phyloP scores from a whole-genome alignment of 2,888 invertebrate species.

The Lasioglossum malachurum region DNA sequence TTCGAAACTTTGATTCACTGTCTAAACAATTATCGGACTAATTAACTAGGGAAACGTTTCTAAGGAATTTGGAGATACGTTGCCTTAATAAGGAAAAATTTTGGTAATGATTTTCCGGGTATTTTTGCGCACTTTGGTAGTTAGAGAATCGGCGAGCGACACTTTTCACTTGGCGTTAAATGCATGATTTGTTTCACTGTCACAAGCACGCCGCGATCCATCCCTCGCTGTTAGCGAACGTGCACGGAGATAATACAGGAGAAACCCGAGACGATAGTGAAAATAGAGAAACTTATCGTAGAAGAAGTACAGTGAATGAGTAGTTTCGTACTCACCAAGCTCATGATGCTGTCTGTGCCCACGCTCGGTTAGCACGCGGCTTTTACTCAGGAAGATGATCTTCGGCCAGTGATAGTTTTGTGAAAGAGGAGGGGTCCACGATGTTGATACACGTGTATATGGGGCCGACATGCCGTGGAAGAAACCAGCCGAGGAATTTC shows the following conservation, averaged over 20 bases:
- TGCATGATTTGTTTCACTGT: slow-evolving; percentile 65
- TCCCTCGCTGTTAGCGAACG: slow-evolving; percentile 26
- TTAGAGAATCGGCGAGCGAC: slow-evolving; percentile 28
- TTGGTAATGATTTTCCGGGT: neutral
- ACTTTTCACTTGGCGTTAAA: slow-evolving; percentile 59
- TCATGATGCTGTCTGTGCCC: slow-evolving; percentile 84
- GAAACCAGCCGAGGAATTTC: slow-evolving; percentile 29
- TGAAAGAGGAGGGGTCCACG: slow-evolving; percentile 66
- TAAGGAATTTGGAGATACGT: neutral
- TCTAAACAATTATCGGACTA: neutral
- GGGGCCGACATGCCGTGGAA: slow-evolving; percentile 5
- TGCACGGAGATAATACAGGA: neutral
- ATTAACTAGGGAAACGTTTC: neutral
- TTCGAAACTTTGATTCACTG: neutral
- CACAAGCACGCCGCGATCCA: slow-evolving; percentile 59
- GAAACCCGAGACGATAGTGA: slow-evolving; percentile 32
- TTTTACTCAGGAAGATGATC: slow-evolving; percentile 80
- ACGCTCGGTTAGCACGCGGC: slow-evolving; percentile 74
- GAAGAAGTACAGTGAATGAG: slow-evolving; percentile 63
- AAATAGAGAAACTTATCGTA: slow-evolving; percentile 43
- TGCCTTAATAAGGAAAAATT: neutral
- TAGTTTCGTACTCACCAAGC: slow-evolving; percentile 83
- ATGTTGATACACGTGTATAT: slow-evolving; percentile 58
- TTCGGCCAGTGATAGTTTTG: slow-evolving; percentile 66
- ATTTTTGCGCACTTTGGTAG: slow-evolving; percentile 29